Evolutionary conservation across 2,797 vertebrate species (phyloP).

Genomic region (Melanotaenia maccullochi): DNA sequence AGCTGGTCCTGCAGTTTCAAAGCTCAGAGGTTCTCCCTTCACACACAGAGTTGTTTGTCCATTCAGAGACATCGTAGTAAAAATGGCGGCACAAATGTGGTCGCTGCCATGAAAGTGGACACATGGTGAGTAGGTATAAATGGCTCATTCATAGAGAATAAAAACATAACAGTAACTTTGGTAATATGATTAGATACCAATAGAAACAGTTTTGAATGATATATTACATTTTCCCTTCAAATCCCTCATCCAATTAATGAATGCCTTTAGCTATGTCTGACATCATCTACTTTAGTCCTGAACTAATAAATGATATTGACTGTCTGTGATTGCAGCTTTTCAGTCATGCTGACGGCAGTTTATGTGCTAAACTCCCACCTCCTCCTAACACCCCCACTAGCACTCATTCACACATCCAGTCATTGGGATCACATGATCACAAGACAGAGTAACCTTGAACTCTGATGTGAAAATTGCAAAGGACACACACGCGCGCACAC

Average conservation of each 20-base stretch:
- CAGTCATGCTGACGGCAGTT: not conserved
- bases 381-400: not conserved
- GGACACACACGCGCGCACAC: not conserved
- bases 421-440: constrained; percentile 14
- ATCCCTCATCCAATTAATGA: not conserved
- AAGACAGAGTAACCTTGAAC: constrained; percentile 28
- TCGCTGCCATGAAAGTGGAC: too few relatives aligned
- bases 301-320: not conserved
- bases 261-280: not conserved
- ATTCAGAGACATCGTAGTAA: too few relatives aligned
- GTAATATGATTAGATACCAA: too few relatives aligned
- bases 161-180: too few relatives aligned
- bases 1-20: too few relatives aligned
- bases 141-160: too few relatives aligned
- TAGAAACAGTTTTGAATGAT: too few relatives aligned
- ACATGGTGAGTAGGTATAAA: too few relatives aligned
- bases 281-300: not conserved
- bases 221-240: too few relatives aligned
- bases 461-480: not conserved
- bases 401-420: constrained; percentile 9
- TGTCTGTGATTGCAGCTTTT: not conserved
- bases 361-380: constrained; percentile 2
- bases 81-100: too few relatives aligned
- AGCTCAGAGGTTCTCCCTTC: too few relatives aligned
- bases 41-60: too few relatives aligned